A percentile compares a stretch with the other conserved stretches of the same genome.
phyloP scores from a whole-genome alignment of 1,140 invertebrate species.

The Neuroterus valhalla region DNA sequence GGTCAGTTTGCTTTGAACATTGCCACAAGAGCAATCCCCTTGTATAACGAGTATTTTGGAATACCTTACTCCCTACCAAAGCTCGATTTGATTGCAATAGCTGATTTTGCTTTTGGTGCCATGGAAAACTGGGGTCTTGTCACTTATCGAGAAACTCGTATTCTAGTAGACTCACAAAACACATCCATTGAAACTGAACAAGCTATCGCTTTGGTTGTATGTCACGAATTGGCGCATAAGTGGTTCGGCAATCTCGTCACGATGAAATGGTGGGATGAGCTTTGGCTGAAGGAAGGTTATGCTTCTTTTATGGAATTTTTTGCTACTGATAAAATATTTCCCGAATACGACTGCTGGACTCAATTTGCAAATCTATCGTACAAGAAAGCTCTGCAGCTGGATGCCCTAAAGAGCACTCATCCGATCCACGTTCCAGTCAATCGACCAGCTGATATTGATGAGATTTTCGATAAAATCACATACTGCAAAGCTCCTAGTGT shows the following conservation, averaged over 20 bases:
- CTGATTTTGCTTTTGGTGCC: slow-evolving; percentile 91
- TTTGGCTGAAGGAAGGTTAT: slow-evolving; percentile 96
- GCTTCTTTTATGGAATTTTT: slow-evolving; percentile 92
- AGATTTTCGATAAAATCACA: slow-evolving; percentile 97
- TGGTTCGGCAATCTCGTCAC: slow-evolving; percentile 94
- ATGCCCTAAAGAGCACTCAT: slow-evolving; percentile 92
- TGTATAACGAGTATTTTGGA: slow-evolving; percentile 94
- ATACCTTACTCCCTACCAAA: slow-evolving; percentile 97
- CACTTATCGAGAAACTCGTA: slow-evolving; percentile 84
- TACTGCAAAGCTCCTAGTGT: slow-evolving; percentile 95
- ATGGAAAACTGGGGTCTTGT: slow-evolving; percentile 97
- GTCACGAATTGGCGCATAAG: slow-evolving; percentile 91
- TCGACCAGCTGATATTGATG: slow-evolving; percentile 93
- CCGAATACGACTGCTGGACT: slow-evolving; percentile 95
- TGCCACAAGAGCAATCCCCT: slow-evolving; percentile 89
- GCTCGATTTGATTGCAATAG: slow-evolving; percentile 94
- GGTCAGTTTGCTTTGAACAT: slow-evolving; percentile 92
- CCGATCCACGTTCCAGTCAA: slow-evolving; percentile 93
- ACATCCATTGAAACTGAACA: slow-evolving; percentile 89
- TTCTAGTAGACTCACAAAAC: slow-evolving; percentile 89
- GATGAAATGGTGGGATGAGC: slow-evolving; percentile 91
- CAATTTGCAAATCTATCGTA: slow-evolving; percentile 92
- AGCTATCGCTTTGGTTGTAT: slow-evolving; percentile 91
- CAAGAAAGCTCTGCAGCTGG: slow-evolving; percentile 88
- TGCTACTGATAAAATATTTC: slow-evolving; percentile 90